Conservation (phyloP, 2,113 vertebrate genomes). For the Neomonachus schauinslandi region DNA sequence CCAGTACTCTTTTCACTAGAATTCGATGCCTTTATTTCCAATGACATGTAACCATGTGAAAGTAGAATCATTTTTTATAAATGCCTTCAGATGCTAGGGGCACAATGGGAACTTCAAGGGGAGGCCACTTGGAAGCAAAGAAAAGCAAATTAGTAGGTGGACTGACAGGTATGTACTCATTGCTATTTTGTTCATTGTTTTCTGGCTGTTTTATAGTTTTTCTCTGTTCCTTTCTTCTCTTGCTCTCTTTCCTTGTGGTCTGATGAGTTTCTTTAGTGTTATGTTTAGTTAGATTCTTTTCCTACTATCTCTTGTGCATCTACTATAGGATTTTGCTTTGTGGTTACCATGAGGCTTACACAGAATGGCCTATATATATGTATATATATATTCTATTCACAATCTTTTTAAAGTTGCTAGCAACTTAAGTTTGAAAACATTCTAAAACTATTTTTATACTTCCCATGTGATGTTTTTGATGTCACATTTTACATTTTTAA, state of each 20-base stretch:
- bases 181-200: neutral
- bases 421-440: neutral
- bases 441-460: neutral
- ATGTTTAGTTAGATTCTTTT: neutral
- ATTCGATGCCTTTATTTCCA: neutral
- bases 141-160: neutral
- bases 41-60: neutral
- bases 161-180: neutral
- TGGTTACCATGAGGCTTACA: neutral
- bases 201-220: neutral
- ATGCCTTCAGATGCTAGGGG: neutral
- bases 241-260: neutral
- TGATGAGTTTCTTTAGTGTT: neutral
- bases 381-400: neutral
- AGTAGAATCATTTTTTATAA: neutral
- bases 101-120: neutral
- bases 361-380: neutral
- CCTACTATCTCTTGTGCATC: neutral
- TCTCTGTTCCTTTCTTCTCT: neutral
- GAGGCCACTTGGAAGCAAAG: neutral
- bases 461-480: neutral
- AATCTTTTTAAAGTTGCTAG: neutral
- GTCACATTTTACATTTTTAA: neutral
- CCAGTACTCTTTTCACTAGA: neutral
- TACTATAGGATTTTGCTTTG: neutral